phyloP scores from a whole-genome alignment of 92 coral and sea anemone genomes.

The Zoanthus sansibaricus region DNA sequence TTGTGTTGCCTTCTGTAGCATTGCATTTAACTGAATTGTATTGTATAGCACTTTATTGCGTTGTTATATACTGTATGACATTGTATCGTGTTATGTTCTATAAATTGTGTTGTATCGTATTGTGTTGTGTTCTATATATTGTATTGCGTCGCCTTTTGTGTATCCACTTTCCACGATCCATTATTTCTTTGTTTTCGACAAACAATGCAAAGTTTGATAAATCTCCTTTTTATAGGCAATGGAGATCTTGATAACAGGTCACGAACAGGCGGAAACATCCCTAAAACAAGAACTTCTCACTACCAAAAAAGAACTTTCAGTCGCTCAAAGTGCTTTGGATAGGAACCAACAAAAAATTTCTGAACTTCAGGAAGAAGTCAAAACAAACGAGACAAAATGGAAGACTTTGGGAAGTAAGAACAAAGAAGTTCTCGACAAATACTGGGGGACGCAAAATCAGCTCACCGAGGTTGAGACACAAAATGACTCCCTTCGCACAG shows the following conservation, averaged over 20 bases:
- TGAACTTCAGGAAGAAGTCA: conserved; percentile 72
- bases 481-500: conserved; percentile 68
- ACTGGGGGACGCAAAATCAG: conserved; percentile 78
- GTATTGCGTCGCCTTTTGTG: too few relatives aligned
- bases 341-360: conserved; percentile 75
- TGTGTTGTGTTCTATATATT: too few relatives aligned
- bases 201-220: not conserved
- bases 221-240: conserved; percentile 32
- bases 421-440: conserved; percentile 72
- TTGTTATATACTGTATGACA: too few relatives aligned
- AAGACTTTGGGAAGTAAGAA: conserved; percentile 73
- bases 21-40: too few relatives aligned
- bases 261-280: conserved; percentile 69
- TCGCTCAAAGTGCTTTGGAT: conserved; percentile 70
- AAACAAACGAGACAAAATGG: conserved; percentile 67
- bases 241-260: conserved; percentile 68
- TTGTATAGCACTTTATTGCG: too few relatives aligned
- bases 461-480: conserved; percentile 72
- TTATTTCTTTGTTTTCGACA: not conserved
- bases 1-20: too few relatives aligned
- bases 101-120: too few relatives aligned
- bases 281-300: conserved; percentile 73
- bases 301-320: conserved; percentile 76
- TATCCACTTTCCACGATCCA: not conserved
- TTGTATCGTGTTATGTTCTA: too few relatives aligned